Conservation (phyloP, 1,140 invertebrate genomes). For the Hypothenemus hampei region DNA sequence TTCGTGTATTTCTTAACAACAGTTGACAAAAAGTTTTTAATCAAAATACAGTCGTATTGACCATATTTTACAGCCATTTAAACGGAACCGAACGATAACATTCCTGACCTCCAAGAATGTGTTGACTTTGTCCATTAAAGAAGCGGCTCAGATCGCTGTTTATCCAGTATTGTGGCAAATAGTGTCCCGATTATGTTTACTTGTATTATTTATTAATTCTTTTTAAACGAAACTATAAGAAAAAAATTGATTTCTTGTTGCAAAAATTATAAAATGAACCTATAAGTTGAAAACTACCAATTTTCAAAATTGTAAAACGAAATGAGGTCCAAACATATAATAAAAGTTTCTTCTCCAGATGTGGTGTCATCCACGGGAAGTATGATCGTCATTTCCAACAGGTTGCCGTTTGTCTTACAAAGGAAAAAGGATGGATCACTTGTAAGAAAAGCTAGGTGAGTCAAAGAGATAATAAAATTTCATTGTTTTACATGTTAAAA, state of each 20-base stretch:
- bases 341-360: constrained; percentile 35
- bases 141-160: constrained; percentile 17
- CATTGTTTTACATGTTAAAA: too few species aligned
- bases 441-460: constrained; percentile 77
- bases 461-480: constrained; percentile 10
- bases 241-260: too few species aligned
- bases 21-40: too few species aligned
- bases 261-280: too few species aligned
- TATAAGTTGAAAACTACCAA: too few species aligned
- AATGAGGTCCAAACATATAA: constrained; percentile 13
- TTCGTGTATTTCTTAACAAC: too few species aligned
- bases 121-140: constrained; percentile 30
- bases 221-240: not conserved
- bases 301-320: too few species aligned
- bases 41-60: constrained; percentile 27
- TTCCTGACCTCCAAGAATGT: constrained; percentile 19
- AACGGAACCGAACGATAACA: constrained; percentile 18
- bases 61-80: constrained; percentile 21
- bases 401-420: constrained; percentile 80
- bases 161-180: constrained; percentile 14
- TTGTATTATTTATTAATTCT: too few species aligned
- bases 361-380: constrained; percentile 54
- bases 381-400: constrained; percentile 86
- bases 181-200: constrained; percentile 8
- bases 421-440: constrained; percentile 66